A percentile compares a stretch with the other conserved stretches of the same genome.
phyloP scores from a whole-genome alignment of 2,888 invertebrate genomes.

The Chymomyza caudatula region DNA sequence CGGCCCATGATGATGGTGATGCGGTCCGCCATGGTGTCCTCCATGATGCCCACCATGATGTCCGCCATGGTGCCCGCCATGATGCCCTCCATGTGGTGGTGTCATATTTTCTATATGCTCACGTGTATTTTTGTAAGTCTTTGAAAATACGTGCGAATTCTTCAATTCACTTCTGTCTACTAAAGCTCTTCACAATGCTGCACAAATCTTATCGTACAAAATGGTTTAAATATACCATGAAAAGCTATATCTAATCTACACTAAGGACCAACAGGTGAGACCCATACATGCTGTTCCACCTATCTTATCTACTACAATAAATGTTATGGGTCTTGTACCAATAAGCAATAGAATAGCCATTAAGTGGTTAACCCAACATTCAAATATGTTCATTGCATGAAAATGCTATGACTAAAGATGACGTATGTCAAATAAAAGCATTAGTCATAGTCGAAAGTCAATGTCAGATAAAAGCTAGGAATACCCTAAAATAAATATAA shows the following conservation, averaged over 20 bases:
- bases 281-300: neutral
- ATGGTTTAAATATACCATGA: neutral
- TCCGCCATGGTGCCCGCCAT: slow-evolving; percentile 22
- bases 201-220: slow-evolving; percentile 28
- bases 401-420: neutral
- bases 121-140: neutral
- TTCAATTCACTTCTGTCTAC: slow-evolving; percentile 16
- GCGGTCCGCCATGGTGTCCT: slow-evolving; percentile 31
- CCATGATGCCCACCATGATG: slow-evolving; percentile 17
- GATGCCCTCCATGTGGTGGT: slow-evolving; percentile 8
- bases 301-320: neutral
- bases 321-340: neutral
- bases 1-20: slow-evolving; percentile 26
- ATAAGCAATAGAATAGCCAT: neutral
- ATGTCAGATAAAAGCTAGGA: neutral
- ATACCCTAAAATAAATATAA: neutral
- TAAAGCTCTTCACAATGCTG: slow-evolving; percentile 13
- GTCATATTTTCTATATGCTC: neutral
- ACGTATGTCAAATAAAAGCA: neutral
- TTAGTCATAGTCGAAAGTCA: neutral
- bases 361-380: neutral
- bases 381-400: neutral
- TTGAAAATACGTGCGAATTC: slow-evolving; percentile 8
- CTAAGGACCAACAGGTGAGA: too few relatives aligned
- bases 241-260: neutral